Evolutionary conservation across 2,113 vertebrate species (phyloP).

Genomic region (Caranx ignobilis): DNA sequence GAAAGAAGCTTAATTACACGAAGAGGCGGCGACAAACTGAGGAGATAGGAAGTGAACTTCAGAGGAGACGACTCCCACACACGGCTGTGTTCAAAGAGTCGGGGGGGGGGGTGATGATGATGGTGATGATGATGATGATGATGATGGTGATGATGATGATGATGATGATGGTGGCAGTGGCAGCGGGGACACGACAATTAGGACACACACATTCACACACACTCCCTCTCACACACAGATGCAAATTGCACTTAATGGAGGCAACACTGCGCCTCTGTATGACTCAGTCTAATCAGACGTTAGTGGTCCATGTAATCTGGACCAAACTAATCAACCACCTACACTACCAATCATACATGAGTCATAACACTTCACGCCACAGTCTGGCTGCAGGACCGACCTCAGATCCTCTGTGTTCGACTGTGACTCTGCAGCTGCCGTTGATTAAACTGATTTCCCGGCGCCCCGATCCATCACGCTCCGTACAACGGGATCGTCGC

Average conservation of each 20-base stretch:
- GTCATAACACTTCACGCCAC: constrained; percentile 17
- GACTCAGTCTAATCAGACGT: constrained; percentile 53
- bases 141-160: no score
- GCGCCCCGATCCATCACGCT: no score
- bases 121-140: no score
- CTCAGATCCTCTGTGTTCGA: background rate
- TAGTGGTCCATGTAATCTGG: constrained; percentile 48
- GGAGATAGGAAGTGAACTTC: constrained; percentile 9
- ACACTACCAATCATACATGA: constrained; percentile 36
- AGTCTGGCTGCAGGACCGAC: constrained; percentile 5
- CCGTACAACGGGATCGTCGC: background rate
- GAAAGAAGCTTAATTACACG: constrained; percentile 39
- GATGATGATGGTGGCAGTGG: no score
- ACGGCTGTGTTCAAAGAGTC: background rate
- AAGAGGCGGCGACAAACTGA: background rate
- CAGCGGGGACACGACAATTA: background rate
- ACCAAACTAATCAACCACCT: constrained; percentile 52
- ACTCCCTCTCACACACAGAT: background rate
- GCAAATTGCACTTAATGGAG: constrained; percentile 40
- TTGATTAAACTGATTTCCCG: background rate
- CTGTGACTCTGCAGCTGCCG: background rate
- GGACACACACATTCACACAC: constrained; percentile 16
- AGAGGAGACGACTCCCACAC: constrained; percentile 20
- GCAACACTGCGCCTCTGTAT: constrained; percentile 21
- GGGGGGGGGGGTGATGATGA: background rate